These are phyloP conservation scores for Falcunculus frontatus DNA, from an alignment of 2,113 vertebrate genomes.

Conservation along the genomic window DNA sequence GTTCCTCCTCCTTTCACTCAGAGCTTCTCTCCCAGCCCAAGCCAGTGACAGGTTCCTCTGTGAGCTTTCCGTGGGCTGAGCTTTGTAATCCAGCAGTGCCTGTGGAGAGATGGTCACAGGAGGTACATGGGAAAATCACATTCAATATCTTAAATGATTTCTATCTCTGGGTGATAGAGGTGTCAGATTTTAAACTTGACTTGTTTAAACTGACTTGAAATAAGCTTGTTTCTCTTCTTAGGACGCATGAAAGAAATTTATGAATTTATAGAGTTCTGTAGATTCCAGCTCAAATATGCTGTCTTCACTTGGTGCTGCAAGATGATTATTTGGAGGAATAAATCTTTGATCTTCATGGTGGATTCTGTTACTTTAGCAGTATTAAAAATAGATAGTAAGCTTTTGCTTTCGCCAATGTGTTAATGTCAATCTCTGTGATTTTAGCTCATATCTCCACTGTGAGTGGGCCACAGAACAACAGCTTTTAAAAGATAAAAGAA, in stretches of 20 bases:
- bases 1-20: neutral
- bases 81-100: neutral
- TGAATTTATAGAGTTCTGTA: neutral
- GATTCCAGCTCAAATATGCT: neutral
- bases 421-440: conserved; percentile 36
- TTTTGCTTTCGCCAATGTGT: conserved; percentile 5
- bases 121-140: neutral
- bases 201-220: neutral
- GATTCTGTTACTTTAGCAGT: neutral
- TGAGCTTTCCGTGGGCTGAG: neutral
- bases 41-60: too few relatives aligned
- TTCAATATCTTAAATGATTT: neutral
- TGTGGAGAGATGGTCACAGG: too few relatives aligned
- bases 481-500: conserved; percentile 97
- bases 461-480: conserved; percentile 98
- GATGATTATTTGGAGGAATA: neutral
- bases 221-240: neutral
- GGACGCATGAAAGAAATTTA: neutral
- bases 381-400: conserved; percentile 3
- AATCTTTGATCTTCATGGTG: neutral
- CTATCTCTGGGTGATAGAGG: neutral
- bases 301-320: neutral
- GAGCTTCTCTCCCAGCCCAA: neutral
- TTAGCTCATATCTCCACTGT: conserved; percentile 96
- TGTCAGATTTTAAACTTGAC: neutral